Conservation (phyloP, 1,140 invertebrate species). For the Drusus annulatus region DNA sequence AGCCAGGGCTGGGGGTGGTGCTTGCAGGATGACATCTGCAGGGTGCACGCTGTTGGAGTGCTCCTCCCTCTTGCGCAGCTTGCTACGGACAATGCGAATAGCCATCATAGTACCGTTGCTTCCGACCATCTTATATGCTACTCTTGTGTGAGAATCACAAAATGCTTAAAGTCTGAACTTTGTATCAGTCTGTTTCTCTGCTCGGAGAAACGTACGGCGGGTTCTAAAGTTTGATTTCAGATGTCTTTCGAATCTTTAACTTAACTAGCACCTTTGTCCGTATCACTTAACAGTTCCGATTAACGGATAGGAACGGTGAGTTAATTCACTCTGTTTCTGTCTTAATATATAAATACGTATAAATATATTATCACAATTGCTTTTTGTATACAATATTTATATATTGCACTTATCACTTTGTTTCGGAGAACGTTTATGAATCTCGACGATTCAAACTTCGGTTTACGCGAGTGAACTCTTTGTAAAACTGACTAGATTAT, state of each 20-base stretch:
- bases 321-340: constrained; percentile 21
- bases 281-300: constrained; percentile 40
- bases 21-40: constrained; percentile 77
- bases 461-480: constrained; percentile 67
- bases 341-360: constrained; percentile 38
- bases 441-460: constrained; percentile 45
- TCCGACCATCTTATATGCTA: constrained; percentile 77
- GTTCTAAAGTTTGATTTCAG: constrained; percentile 9
- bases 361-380: constrained; percentile 68
- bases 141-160: constrained; percentile 55
- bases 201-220: constrained; percentile 9
- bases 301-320: constrained; percentile 33
- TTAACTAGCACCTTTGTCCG: constrained; percentile 43
- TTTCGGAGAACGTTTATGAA: constrained; percentile 42
- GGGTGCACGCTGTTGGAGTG: constrained; percentile 77
- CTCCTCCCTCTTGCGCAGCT: constrained; percentile 87
- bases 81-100: constrained; percentile 90
- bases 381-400: constrained; percentile 61
- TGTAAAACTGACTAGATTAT: constrained; percentile 71
- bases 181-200: constrained; percentile 23
- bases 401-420: constrained; percentile 72
- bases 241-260: not conserved
- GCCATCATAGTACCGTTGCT: constrained; percentile 87
- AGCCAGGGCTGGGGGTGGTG: constrained; percentile 62
- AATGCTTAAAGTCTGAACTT: constrained; percentile 21